Base-by-base conservation (phyloP, 2,888 invertebrate genomes). In the Synanthedon formicaeformis region DNA sequence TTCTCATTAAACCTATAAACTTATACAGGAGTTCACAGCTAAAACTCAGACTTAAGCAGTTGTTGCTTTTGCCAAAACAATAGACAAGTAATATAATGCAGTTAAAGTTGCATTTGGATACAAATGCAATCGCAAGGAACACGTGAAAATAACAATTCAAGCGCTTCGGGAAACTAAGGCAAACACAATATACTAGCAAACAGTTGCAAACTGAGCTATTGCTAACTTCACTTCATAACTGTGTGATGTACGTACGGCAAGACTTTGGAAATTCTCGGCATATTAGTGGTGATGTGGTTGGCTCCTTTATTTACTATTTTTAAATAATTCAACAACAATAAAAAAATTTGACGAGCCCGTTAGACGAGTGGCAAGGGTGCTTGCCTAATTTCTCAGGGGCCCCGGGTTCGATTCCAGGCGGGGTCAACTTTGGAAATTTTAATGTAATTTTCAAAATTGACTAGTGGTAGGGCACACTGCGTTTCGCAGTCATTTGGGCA, bases 201-300 rank as follows among this genome's bases (percentile, higher is more conserved):
- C 34, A 34, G 6, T 45, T 45, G 13, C 34, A 45, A 45, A 45
- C 14, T 45, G n/a, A 45, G 13, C 45, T 13, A 45, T 45, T 45
- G n/a, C 45, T 45, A 13, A 34, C 14, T 45, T 13, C 8, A 45
- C 45, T 45, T 14, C 13, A 45, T 45, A 34, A 34, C 27, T 27
- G 13, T 12, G 41, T n/a, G n/a, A n/a, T n/a, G n/a, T n/a, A 53
- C 62, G 57, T 53, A 60, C 11, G 64, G 60, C 51, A 62, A 59
- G n/a, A n/a, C 55, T 27, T 52, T 66, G 1, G 66, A 68, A 60
- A 52, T 67, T 14, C 57, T 78, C 4, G 23, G 53, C 4, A n/a
- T 71, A 1, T 12, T 73, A 2, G 50, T 66, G 4, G 13, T 65
- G 0, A 61, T 78, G 54, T 80, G 77, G 78, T 10, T 69, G 4